These are phyloP conservation scores for Zoanthus solanderi DNA, from an alignment of 92 coral and sea anemone species.

Conservation along the genomic window DNA sequence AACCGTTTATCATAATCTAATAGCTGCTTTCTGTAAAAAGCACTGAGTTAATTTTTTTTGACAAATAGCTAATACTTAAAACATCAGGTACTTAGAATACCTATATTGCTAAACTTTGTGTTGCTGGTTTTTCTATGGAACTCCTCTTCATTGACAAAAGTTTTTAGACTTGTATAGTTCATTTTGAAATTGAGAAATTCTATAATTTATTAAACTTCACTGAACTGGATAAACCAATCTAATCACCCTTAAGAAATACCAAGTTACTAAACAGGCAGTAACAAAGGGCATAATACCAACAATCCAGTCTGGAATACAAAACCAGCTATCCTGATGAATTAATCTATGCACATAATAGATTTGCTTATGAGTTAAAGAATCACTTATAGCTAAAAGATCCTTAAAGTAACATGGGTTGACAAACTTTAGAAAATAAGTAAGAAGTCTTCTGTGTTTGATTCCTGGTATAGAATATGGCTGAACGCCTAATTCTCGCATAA, in stretches of 20 bases:
- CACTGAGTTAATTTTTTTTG: too few relatives aligned
- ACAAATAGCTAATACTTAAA: too few relatives aligned
- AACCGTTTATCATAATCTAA: too few relatives aligned
- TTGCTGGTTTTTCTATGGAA: too few relatives aligned
- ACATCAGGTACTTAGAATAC: too few relatives aligned
- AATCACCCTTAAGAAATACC: slow-evolving; percentile 22
- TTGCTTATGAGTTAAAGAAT: slow-evolving; percentile 77
- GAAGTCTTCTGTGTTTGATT: slow-evolving; percentile 58
- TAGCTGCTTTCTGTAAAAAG: too few relatives aligned
- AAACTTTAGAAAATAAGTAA: slow-evolving; percentile 50
- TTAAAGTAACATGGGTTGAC: slow-evolving; percentile 76
- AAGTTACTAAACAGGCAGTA: slow-evolving; percentile 25
- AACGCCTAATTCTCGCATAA: slow-evolving; percentile 65
- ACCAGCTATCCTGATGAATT: neutral
- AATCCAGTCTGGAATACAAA: slow-evolving; percentile 39
- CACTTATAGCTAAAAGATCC: slow-evolving; percentile 76
- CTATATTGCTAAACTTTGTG: too few relatives aligned
- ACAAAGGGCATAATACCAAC: slow-evolving; percentile 20
- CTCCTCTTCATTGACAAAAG: too few relatives aligned
- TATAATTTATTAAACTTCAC: too few relatives aligned
- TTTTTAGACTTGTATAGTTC: too few relatives aligned
- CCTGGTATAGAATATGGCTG: slow-evolving; percentile 64
- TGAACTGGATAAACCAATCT: slow-evolving; percentile 19
- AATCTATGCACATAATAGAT: slow-evolving; percentile 70
- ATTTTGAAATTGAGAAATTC: too few relatives aligned